phyloP scores from a whole-genome alignment of 2,113 vertebrate genomes.

The Oncorhynchus keta region DNA sequence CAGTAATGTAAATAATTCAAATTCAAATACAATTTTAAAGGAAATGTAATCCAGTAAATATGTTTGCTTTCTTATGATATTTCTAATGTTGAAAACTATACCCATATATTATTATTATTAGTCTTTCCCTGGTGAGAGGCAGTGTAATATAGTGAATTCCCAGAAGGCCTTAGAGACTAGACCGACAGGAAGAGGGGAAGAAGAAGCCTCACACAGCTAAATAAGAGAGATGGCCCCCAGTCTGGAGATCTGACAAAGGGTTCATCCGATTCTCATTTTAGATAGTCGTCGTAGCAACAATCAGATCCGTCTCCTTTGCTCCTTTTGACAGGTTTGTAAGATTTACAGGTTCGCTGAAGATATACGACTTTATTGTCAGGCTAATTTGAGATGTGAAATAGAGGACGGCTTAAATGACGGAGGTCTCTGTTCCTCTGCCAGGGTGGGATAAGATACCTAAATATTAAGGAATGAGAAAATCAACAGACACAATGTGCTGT shows the following conservation, averaged over 20 bases:
- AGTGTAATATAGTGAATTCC: slow-evolving; percentile 72
- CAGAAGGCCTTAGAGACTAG: slow-evolving; percentile 59
- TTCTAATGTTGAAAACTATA: slow-evolving; percentile 21
- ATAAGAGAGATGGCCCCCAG: slow-evolving; percentile 74
- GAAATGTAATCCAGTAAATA: not conserved
- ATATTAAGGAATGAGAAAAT: slow-evolving; percentile 70
- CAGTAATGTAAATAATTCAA: not conserved
- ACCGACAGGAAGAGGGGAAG: slow-evolving; percentile 11
- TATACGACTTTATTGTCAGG: slow-evolving; percentile 88
- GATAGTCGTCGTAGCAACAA: slow-evolving; percentile 94
- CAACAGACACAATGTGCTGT: slow-evolving; percentile 67
- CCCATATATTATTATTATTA: slow-evolving; percentile 33
- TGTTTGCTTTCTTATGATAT: not conserved
- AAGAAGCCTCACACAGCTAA: slow-evolving; percentile 66
- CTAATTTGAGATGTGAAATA: slow-evolving; percentile 80
- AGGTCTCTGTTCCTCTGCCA: slow-evolving; percentile 69
- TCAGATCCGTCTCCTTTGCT: slow-evolving; percentile 85
- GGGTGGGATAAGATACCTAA: slow-evolving; percentile 61
- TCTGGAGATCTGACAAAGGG: slow-evolving; percentile 83
- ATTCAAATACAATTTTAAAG: not conserved
- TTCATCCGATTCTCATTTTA: slow-evolving; percentile 99
- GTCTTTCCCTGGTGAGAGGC: slow-evolving; percentile 55
- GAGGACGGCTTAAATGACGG: slow-evolving; percentile 73
- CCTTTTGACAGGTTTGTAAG: slow-evolving; percentile 90
- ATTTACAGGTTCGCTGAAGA: slow-evolving; percentile 88